Conservation (phyloP, 2,888 invertebrate genomes). For the Tenodera sinensis region DNA sequence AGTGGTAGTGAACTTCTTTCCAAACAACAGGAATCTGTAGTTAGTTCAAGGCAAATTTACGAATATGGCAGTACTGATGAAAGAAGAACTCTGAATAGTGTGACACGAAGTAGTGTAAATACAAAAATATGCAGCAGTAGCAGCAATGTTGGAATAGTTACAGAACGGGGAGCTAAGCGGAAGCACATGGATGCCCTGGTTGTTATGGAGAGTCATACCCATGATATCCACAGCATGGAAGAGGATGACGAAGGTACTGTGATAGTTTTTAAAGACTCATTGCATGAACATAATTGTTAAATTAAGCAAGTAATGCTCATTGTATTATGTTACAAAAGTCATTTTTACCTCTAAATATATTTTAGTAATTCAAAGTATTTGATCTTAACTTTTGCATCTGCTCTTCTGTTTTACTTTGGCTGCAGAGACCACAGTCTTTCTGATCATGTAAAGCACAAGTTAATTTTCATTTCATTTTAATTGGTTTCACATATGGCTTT, state of each 20-base stretch:
- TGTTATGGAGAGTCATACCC: slow-evolving; percentile 45
- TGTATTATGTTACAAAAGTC: background rate
- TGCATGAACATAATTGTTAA: background rate
- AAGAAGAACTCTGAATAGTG: background rate
- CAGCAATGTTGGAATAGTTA: background rate
- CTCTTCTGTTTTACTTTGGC: too few relatives aligned
- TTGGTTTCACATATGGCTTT: too few relatives aligned
- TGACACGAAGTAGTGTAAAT: background rate
- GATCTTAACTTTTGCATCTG: too few relatives aligned
- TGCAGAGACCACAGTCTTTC: too few relatives aligned
- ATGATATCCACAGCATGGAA: slow-evolving; percentile 37
- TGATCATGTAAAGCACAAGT: too few relatives aligned
- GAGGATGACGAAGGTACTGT: slow-evolving; percentile 44
- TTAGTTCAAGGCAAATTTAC: slow-evolving; percentile 42
- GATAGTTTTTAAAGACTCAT: background rate
- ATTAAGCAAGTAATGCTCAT: background rate
- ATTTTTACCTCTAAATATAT: background rate
- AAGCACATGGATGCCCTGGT: slow-evolving; percentile 43
- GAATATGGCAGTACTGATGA: slow-evolving; percentile 4
- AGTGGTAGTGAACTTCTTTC: background rate
- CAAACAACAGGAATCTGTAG: slow-evolving; percentile 32
- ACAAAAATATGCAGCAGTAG: slow-evolving; percentile 6
- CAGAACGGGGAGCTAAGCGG: slow-evolving; percentile 31
- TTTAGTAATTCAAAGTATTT: background rate
- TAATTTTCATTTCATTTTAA: too few relatives aligned